Base-by-base conservation (phyloP, 2,888 invertebrate species). In the Drosophila melanocephala region DNA sequence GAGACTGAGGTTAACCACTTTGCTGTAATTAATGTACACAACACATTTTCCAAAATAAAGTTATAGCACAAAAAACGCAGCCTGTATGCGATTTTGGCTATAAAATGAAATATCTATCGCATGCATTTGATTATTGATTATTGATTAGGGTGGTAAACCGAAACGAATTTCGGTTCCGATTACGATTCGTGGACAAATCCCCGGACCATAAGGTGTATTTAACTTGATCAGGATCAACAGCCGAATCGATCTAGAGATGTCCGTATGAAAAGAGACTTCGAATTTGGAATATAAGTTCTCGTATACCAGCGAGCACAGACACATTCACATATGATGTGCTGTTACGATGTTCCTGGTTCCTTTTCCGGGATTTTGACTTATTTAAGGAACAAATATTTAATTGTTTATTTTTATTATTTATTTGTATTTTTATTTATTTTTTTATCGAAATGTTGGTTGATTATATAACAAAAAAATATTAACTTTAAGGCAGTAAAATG, bases 11-110 rank as follows among this genome's bases (percentile, higher is more conserved):
- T 39, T 50, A n/a, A 56, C 61, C 79, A 65, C 59, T 64, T 64
- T 68, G 53, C 60, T 75, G 83, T 81, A 83, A 83, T 81, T 81
- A 79, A 77, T 77, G 70, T 42, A 63, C 68, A 68, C 59, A 72
- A 65, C 51, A 68, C 35, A 68, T 47, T 60, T 71, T 71, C 32
- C 52, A 16, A 50, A 81, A 68, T 68, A 68, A 64, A 67, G 35
- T 58, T 62, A 53, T 50, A 26, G 32, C 42, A 19, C 10, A 35
- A 42, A 57, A 50, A 32, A n/a, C 6, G 32, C 16, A 32, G 28
- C 14, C 44, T 12, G 44, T 9, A n/a, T 16, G 30, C 22, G 12
- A 51, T 32, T 51, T 60, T 2, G 19, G 32, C 16, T 47, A 22
- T 30, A 60, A 32, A 56, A 44, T 26, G 28, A 39, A 53, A 35